Evolutionary conservation across 1,140 invertebrate species (phyloP).

Genomic region (Scaptomyza hsui): DNA sequence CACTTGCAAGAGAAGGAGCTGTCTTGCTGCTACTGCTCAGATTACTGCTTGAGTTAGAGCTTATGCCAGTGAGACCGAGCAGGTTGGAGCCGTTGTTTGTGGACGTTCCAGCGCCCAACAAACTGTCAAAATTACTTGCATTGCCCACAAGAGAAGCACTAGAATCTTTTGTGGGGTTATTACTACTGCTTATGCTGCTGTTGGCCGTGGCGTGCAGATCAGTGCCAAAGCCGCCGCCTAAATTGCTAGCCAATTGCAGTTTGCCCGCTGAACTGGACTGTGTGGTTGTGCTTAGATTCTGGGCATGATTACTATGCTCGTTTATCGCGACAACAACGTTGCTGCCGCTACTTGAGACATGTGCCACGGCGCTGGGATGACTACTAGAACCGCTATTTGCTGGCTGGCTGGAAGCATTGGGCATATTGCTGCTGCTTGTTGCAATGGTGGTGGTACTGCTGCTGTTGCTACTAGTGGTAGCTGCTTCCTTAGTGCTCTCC

Average conservation of each 20-base stretch:
- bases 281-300: constrained; percentile 57
- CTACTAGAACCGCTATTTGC: constrained; percentile 19
- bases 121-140: constrained; percentile 30
- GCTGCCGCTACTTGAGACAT: constrained; percentile 50
- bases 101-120: constrained; percentile 56
- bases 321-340: constrained; percentile 9
- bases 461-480: constrained; percentile 17
- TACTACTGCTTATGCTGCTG: constrained; percentile 8
- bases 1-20: constrained; percentile 21
- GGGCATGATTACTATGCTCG: constrained; percentile 67
- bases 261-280: constrained; percentile 37
- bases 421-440: constrained; percentile 52
- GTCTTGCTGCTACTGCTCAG: constrained; percentile 32
- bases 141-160: constrained; percentile 9
- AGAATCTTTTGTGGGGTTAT: constrained; percentile 38
- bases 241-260: constrained; percentile 46
- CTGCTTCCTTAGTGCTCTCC: constrained; percentile 46
- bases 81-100: constrained; percentile 26
- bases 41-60: neutral
- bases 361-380: constrained; percentile 27
- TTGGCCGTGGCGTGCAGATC: constrained; percentile 31
- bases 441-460: constrained; percentile 20
- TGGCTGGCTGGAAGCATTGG: constrained; percentile 16
- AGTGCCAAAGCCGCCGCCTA: constrained; percentile 42
- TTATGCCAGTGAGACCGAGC: constrained; percentile 7